Conservation (phyloP, 2,888 invertebrate species). For the Pseudeuparius sepicola region DNA sequence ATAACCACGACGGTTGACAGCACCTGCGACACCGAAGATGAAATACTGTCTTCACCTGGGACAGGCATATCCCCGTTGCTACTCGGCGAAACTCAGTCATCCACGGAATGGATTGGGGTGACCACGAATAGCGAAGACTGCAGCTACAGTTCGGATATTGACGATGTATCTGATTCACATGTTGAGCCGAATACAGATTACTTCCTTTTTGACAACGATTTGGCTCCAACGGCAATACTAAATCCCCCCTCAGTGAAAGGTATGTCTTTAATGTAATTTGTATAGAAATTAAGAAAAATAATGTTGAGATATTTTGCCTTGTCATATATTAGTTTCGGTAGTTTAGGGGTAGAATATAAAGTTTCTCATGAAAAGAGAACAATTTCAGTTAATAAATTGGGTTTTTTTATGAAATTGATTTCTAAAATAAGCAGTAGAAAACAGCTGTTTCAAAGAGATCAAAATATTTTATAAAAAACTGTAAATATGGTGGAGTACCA, state of each 20-base stretch:
- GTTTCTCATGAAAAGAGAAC: too few relatives aligned
- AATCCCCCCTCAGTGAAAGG: constrained; percentile 45
- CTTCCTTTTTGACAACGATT: constrained; percentile 49
- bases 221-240: constrained; percentile 63
- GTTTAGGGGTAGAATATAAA: too few relatives aligned
- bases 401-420: too few relatives aligned
- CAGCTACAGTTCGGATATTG: constrained; percentile 66
- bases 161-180: constrained; percentile 39
- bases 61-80: constrained; percentile 15
- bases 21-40: constrained; percentile 31
- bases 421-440: too few relatives aligned
- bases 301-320: too few relatives aligned
- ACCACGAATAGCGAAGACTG: constrained; percentile 81
- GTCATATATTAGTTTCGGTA: too few relatives aligned
- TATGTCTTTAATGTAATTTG: too few relatives aligned
- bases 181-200: constrained; percentile 37
- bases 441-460: too few relatives aligned
- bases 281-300: too few relatives aligned
- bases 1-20: constrained; percentile 25
- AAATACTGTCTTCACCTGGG: constrained; percentile 24
- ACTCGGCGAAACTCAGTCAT: constrained; percentile 5
- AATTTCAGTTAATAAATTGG: too few relatives aligned
- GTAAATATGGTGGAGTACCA: too few relatives aligned
- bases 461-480: too few relatives aligned
- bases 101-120: constrained; percentile 74